Conservation (phyloP, 2,888 invertebrate genomes). For the Belgica antarctica region DNA sequence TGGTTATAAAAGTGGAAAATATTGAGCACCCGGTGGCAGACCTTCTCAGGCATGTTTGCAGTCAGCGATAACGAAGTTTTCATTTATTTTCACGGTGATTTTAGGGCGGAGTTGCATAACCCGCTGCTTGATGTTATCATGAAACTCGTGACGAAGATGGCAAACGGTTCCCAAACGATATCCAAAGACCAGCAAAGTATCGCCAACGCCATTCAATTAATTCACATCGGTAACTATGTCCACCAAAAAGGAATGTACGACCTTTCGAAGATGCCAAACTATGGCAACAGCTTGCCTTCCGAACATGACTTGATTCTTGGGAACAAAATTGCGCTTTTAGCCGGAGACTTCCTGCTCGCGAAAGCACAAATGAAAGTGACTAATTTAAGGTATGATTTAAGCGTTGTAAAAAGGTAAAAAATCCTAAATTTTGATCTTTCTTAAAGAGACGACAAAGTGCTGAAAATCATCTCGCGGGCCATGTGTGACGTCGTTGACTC, state of each 20-base stretch:
- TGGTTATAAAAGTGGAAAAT: neutral
- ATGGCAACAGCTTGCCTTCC: neutral
- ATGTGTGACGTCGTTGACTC: neutral
- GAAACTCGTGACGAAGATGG: neutral
- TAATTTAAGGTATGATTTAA: neutral
- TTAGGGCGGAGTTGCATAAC: neutral
- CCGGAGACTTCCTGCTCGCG: neutral
- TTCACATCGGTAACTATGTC: neutral
- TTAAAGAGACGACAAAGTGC: neutral
- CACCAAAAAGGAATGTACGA: constrained; percentile 4
- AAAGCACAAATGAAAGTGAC: constrained; percentile 7
- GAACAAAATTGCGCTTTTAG: constrained; percentile 4
- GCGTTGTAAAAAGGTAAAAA: neutral
- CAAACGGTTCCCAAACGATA: neutral
- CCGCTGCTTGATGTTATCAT: neutral
- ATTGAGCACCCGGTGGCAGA: neutral
- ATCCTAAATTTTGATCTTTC: neutral
- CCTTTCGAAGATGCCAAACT: neutral
- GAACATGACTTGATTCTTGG: neutral
- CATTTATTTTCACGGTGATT: too few relatives aligned
- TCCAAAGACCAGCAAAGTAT: neutral
- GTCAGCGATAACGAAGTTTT: neutral
- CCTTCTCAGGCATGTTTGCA: neutral
- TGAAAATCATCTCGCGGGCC: neutral
- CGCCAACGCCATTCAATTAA: neutral